These are phyloP conservation scores for Arnoldichthys spilopterus DNA, from an alignment of 2,797 vertebrate genomes.

Conservation along the genomic window DNA sequence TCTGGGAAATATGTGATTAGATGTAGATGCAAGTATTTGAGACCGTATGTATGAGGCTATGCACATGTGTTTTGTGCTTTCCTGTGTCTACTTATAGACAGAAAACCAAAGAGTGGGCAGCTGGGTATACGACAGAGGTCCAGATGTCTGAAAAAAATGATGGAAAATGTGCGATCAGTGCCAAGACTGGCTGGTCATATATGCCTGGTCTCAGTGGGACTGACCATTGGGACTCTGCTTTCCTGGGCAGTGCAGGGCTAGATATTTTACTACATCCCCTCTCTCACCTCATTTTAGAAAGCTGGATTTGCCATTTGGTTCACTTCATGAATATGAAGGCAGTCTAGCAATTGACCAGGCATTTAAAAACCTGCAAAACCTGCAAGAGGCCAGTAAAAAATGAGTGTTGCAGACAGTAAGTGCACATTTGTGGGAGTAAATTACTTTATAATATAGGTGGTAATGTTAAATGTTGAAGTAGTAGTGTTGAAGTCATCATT, in stretches of 20 bases:
- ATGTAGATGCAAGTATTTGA: neutral
- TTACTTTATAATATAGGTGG: no score
- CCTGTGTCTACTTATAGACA: no score
- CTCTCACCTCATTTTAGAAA: slow-evolving; percentile 8
- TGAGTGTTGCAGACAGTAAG: neutral
- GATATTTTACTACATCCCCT: slow-evolving; percentile 25
- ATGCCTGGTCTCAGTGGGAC: neutral
- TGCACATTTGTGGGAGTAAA: slow-evolving; percentile 15
- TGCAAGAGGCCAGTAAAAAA: slow-evolving; percentile 4
- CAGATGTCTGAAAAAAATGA: neutral
- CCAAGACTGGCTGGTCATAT: slow-evolving; percentile 1
- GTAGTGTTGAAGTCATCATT: no score
- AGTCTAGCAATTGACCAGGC: slow-evolving; percentile 7
- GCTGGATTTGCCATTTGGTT: neutral
- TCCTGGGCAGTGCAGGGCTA: slow-evolving; percentile 4
- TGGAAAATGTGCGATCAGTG: neutral
- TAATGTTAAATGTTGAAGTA: no score
- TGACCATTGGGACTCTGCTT: neutral
- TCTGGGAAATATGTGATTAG: no score
- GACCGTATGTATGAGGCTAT: no score
- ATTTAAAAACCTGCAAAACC: slow-evolving; percentile 19
- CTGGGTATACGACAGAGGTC: neutral
- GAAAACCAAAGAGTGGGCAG: neutral
- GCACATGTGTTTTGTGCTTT: neutral
- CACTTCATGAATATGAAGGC: neutral